These are phyloP conservation scores for Archilochus colubris DNA, from an alignment of 2,113 vertebrate genomes.

Conservation along the genomic window DNA sequence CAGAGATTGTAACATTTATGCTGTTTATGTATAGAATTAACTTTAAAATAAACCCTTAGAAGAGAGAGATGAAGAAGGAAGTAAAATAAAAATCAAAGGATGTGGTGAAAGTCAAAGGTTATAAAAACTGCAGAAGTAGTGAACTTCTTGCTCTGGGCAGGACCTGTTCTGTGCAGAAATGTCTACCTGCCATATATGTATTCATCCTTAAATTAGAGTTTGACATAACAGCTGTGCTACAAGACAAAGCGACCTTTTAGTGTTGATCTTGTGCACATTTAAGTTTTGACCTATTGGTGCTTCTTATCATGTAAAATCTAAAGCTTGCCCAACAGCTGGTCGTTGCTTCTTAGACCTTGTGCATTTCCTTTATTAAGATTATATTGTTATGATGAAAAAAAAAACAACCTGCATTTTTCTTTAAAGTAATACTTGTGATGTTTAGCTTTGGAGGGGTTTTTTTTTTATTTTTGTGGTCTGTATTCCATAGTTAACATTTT, in stretches of 20 bases:
- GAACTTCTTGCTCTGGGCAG: not conserved
- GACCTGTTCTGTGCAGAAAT: not conserved
- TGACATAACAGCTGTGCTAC: not conserved
- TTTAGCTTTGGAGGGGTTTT: not conserved
- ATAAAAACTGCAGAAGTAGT: conserved; percentile 1
- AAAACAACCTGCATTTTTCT: not conserved
- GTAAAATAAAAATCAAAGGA: not conserved
- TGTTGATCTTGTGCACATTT: not conserved
- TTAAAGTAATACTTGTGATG: not conserved
- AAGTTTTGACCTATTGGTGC: not conserved
- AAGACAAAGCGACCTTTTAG: not conserved
- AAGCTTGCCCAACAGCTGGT: not conserved
- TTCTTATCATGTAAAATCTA: not conserved
- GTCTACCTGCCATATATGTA: not conserved
- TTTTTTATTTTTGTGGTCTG: not conserved
- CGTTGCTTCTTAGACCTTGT: not conserved
- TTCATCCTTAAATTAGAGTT: not conserved
- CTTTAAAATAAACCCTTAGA: not conserved
- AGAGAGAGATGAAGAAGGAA: not conserved
- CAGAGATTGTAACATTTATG: not conserved
- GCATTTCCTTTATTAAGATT: not conserved
- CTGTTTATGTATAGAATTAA: not conserved
- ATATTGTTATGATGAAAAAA: not conserved
- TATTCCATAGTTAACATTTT: not conserved
- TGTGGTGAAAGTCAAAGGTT: not conserved